These are phyloP conservation scores for Mantis religiosa DNA, from an alignment of 2,888 invertebrate species.

Conservation along the genomic window DNA sequence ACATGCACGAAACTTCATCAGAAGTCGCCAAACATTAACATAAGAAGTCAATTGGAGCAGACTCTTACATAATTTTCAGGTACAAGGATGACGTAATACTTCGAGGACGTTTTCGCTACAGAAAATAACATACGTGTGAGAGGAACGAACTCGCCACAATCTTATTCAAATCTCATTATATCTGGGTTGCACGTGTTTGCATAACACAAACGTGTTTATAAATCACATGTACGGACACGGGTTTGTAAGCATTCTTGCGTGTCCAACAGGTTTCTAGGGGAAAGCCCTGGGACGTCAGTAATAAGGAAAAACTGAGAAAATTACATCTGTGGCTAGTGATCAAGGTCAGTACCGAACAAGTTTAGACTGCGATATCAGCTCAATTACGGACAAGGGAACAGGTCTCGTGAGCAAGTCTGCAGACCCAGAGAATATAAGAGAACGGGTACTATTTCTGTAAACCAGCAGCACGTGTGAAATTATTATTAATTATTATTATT, in stretches of 20 bases:
- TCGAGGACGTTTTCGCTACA: neutral
- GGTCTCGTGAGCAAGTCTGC: no score
- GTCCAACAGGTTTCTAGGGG: neutral
- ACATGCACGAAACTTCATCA: no score
- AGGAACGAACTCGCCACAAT: neutral
- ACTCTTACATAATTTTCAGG: neutral
- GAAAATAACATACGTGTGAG: neutral
- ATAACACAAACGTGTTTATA: neutral
- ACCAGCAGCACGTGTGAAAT: constrained; percentile 71
- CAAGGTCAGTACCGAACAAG: neutral
- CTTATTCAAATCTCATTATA: neutral
- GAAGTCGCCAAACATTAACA: no score
- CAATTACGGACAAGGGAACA: no score
- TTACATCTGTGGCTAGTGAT: neutral
- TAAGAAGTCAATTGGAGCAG: neutral
- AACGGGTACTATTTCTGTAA: no score
- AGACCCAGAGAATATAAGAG: no score
- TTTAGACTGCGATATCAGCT: neutral
- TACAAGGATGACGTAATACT: neutral
- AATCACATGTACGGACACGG: neutral
- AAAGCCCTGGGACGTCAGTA: neutral
- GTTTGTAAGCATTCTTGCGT: neutral
- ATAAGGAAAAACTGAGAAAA: neutral
- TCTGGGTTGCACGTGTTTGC: neutral
- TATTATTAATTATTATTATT: no score